Evolutionary conservation across 1,140 invertebrate genomes (phyloP), one percentile per base, ranked within the genome.

Genomic region (Brachystomella parvula): DNA sequence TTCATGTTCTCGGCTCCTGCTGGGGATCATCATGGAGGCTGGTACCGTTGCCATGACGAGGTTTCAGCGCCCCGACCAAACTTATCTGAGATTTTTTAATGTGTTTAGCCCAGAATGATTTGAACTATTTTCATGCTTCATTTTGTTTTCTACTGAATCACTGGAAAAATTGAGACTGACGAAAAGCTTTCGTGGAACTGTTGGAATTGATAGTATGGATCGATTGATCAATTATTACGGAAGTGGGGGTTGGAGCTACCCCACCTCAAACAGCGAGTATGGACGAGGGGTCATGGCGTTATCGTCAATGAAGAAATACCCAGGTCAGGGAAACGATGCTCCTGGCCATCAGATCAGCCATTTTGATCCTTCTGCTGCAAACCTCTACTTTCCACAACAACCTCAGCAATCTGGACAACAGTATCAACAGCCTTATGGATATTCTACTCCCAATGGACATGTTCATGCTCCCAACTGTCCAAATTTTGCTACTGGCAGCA

Each of bases 191-290:
- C n/a, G n/a, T n/a, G n/a, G n/a, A n/a, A n/a, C n/a, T n/a, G n/a
- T n/a, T n/a, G n/a, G n/a, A n/a, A n/a, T n/a, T n/a, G n/a, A n/a
- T n/a, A n/a, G n/a, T n/a, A n/a, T 53, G 49, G 49, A 53, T 53
- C 49, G 49, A 53, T 53, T 53, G 24, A 53, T 53, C 24, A 24
- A 24, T 26, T 9, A 24, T 24, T 12, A 24, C 6, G 49, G 49
- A 6, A 6, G 49, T 15, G 24, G 15, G 3, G 6, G 6, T 19
- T 3, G 12, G 6, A 9, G 6, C 24, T 6, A 53, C 24, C 49
- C 24, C 29, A 61, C 63, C 15, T 57, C 63, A 3, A 61, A 57
- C 26, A 53, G 63, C 19, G 57, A 61, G 24, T 61, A 65, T 29
- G 63, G 53, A 24, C 53, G 57, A 3, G 49, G 49, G 61, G 47